phyloP scores from a whole-genome alignment of 2,113 vertebrate species.

The Rhinopomastus cyanomelas region DNA sequence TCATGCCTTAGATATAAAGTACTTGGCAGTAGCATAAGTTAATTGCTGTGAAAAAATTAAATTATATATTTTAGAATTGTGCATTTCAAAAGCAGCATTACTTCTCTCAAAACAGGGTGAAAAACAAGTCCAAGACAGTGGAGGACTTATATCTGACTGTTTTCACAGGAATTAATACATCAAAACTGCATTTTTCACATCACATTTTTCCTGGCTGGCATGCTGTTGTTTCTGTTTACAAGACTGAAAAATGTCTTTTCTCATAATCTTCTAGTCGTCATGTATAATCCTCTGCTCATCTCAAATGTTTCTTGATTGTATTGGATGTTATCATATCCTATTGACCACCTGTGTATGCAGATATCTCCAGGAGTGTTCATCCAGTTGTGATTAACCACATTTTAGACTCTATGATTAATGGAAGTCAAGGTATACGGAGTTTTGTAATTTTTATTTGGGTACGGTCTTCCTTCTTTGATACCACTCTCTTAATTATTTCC shows the following conservation, averaged over 20 bases:
- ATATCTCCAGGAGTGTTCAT: slow-evolving; percentile 55
- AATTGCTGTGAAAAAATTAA: not conserved
- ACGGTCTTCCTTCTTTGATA: slow-evolving; percentile 19
- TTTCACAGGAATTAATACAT: slow-evolving; percentile 50
- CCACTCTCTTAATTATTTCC: slow-evolving; percentile 54
- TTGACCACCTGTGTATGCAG: slow-evolving; percentile 30
- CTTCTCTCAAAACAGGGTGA: not conserved
- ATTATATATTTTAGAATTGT: not conserved
- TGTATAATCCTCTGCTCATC: slow-evolving; percentile 56
- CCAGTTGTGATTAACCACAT: slow-evolving; percentile 68
- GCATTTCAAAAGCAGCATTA: not conserved
- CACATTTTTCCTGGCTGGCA: slow-evolving; percentile 15
- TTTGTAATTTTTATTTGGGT: slow-evolving; percentile 43
- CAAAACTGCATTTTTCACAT: slow-evolving; percentile 29
- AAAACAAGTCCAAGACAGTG: not conserved
- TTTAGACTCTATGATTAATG: slow-evolving; percentile 55
- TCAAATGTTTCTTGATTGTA: slow-evolving; percentile 67
- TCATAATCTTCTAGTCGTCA: slow-evolving; percentile 57
- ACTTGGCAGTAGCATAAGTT: not conserved
- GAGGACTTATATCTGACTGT: not conserved
- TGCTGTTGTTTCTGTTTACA: slow-evolving; percentile 49
- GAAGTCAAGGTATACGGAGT: slow-evolving; percentile 23
- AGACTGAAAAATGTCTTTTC: slow-evolving; percentile 59
- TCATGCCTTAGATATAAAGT: not conserved
- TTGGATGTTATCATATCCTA: slow-evolving; percentile 66